Evolutionary conservation across 2,113 vertebrate species (phyloP).

Genomic region (Tricholaema leucomelas): DNA sequence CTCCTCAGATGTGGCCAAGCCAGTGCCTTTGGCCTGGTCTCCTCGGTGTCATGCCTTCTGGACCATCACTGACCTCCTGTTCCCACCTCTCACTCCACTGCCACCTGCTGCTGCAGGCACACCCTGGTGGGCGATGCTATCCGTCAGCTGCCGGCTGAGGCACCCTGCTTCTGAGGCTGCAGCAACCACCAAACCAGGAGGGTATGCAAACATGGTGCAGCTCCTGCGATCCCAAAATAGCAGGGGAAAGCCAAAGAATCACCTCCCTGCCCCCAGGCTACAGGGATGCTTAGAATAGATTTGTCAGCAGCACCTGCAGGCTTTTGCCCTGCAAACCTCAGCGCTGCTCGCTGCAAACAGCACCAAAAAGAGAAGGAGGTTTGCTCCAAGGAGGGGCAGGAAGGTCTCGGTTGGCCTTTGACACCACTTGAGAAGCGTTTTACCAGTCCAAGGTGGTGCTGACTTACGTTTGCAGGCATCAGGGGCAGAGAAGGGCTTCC

Average conservation of each 20-base stretch:
- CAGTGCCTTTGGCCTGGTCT: neutral
- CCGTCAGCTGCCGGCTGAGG: neutral
- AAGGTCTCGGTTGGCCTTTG: neutral
- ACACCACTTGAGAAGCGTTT: neutral
- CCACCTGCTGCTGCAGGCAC: neutral
- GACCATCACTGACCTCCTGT: neutral
- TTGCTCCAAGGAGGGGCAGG: neutral
- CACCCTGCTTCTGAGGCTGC: neutral
- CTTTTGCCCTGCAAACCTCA: neutral
- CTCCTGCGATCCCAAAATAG: slow-evolving; percentile 41
- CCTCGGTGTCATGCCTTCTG: neutral
- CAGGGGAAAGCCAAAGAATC: neutral
- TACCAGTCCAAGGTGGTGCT: neutral
- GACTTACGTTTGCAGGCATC: slow-evolving; percentile 91
- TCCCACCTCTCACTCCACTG: neutral
- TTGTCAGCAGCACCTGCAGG: neutral
- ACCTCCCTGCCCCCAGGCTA: neutral
- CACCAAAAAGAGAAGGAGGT: neutral
- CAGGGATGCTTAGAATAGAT: neutral
- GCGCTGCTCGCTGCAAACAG: neutral
- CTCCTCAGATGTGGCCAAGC: neutral
- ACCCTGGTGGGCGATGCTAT: neutral
- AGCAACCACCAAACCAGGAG: slow-evolving; percentile 12
- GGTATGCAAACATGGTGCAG: neutral
- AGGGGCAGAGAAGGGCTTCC: slow-evolving; percentile 77